Evolutionary conservation across 2,888 invertebrate species (phyloP).

Genomic region (Perizoma flavofasciatum): DNA sequence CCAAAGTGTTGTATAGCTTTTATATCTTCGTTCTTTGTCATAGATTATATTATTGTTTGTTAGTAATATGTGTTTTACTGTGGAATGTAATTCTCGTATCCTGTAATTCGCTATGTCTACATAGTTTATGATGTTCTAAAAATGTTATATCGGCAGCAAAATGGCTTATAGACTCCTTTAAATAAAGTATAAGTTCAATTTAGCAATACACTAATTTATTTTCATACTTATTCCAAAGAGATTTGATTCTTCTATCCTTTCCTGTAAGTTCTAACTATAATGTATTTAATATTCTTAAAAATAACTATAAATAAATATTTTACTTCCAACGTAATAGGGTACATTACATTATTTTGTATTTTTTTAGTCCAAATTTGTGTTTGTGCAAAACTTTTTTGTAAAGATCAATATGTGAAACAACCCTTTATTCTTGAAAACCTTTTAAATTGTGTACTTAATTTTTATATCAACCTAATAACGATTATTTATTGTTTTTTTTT

Average conservation of each 20-base stretch:
- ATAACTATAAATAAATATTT: too few relatives aligned
- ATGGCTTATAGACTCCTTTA: background rate
- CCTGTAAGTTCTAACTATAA: too few relatives aligned
- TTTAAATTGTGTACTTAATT: conserved; percentile 42
- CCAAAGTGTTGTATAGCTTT: background rate
- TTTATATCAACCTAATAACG: conserved; percentile 26
- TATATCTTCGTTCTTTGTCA: conserved; percentile 3
- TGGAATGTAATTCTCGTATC: conserved; percentile 26
- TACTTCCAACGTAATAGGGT: conserved; percentile 25
- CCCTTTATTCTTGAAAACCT: conserved; percentile 32
- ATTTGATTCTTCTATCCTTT: background rate
- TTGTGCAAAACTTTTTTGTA: conserved; percentile 40
- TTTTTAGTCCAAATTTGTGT: conserved; percentile 42
- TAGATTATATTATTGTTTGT: conserved; percentile 3
- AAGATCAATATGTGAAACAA: conserved; percentile 37
- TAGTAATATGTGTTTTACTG: background rate
- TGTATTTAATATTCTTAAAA: too few relatives aligned
- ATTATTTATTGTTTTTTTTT: conserved; percentile 25
- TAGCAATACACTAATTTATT: background rate
- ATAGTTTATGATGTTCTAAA: conserved; percentile 30
- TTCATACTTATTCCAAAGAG: background rate
- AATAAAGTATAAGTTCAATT: conserved; percentile 4
- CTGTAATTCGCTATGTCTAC: conserved; percentile 16
- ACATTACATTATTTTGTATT: conserved; percentile 40
- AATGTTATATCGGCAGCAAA: conserved; percentile 15